A percentile compares a stretch with the other conserved stretches of the same genome.
phyloP scores from a whole-genome alignment of 2,797 vertebrate genomes.

The Chloroceryle inda region DNA sequence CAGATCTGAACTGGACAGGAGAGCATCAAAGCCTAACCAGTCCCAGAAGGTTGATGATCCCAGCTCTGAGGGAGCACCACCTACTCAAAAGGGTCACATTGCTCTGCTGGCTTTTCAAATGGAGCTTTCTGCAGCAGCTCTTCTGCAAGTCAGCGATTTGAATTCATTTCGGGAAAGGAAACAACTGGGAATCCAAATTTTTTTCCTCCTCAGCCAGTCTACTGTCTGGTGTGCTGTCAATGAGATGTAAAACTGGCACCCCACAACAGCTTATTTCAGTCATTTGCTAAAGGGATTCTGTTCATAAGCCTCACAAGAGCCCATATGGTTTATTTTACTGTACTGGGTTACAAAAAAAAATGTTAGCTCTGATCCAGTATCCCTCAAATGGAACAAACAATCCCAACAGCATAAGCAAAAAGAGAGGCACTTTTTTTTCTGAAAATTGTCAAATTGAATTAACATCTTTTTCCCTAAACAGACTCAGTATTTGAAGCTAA shows the following conservation, averaged over 20 bases:
- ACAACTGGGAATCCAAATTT: not conserved
- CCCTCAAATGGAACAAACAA: not conserved
- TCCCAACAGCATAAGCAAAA: not conserved
- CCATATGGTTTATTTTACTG: accelerated
- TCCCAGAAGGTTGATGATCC: not conserved
- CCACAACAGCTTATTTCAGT: not conserved
- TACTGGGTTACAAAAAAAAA: not conserved
- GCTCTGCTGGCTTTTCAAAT: accelerated
- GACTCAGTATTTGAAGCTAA: not conserved
- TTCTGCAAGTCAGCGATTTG: not conserved
- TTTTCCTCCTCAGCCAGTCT: not conserved
- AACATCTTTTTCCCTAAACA: not conserved
- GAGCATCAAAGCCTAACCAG: not conserved
- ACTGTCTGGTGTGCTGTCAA: not conserved
- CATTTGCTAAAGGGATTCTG: not conserved
- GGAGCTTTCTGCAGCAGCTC: not conserved
- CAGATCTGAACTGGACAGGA: not conserved
- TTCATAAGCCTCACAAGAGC: not conserved
- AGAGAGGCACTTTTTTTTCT: not conserved
- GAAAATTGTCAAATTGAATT: not conserved
- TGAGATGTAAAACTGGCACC: not conserved
- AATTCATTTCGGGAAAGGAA: not conserved
- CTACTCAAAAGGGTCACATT: not conserved
- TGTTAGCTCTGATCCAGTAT: not conserved
- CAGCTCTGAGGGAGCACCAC: not conserved